These are phyloP conservation scores for Limnothrissa miodon DNA, from an alignment of 2,113 vertebrate genomes.

Conservation along the genomic window DNA sequence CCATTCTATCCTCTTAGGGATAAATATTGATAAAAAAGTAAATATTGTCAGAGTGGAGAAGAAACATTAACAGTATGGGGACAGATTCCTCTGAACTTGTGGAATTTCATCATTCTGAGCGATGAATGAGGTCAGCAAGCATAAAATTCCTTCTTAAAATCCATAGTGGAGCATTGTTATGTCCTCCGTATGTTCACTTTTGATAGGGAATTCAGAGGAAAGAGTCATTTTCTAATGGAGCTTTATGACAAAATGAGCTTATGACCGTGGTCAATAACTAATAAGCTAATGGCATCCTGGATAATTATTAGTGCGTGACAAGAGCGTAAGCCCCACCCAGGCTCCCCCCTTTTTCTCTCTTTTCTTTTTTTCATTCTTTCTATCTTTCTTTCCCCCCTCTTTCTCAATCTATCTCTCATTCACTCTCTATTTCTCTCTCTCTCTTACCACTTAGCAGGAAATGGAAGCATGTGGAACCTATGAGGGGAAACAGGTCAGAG, in stretches of 20 bases:
- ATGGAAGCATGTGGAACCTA: neutral
- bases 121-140: neutral
- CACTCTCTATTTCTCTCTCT: neutral
- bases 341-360: neutral
- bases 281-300: slow-evolving; percentile 31
- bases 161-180: neutral
- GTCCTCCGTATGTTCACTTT: neutral
- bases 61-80: neutral
- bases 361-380: neutral
- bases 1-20: neutral
- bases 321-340: neutral
- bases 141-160: neutral
- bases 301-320: neutral
- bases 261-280: neutral
- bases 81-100: neutral
- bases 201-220: neutral
- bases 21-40: neutral
- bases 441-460: neutral
- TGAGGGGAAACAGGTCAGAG: neutral
- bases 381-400: neutral
- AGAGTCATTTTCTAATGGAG: neutral
- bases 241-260: neutral
- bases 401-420: neutral
- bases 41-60: neutral
- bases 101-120: neutral